phyloP scores from a whole-genome alignment of 92 coral and sea anemone genomes.

The Parazoanthus swiftii region DNA sequence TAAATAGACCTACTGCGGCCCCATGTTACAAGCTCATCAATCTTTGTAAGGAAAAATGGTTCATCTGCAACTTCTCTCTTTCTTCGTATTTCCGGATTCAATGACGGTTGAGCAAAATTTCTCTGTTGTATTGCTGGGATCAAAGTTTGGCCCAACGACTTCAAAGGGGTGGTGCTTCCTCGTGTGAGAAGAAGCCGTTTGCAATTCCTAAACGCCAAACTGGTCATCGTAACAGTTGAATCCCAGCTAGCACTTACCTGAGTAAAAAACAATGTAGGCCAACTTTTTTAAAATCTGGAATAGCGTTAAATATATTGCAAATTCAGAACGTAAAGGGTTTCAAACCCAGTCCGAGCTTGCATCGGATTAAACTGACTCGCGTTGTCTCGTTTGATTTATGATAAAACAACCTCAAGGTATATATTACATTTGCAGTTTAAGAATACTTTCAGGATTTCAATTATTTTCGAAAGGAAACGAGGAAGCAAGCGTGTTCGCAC shows the following conservation, averaged over 20 bases:
- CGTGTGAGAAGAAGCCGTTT: background rate
- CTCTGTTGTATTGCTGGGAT: constrained; percentile 26
- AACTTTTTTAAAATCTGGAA: too few relatives aligned
- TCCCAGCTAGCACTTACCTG: background rate
- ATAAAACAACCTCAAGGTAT: background rate
- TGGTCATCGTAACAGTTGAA: background rate
- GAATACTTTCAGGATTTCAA: background rate
- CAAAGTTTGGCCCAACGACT: constrained; percentile 9
- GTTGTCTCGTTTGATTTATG: background rate
- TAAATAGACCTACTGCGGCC: constrained; percentile 28
- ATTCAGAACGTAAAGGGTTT: background rate
- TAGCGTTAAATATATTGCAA: background rate
- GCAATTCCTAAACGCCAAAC: constrained; percentile 8
- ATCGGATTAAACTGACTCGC: too few relatives aligned
- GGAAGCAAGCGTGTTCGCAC: background rate
- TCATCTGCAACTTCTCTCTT: constrained; percentile 17
- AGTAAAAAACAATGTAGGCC: too few relatives aligned
- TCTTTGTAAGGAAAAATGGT: constrained; percentile 25
- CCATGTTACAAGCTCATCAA: constrained; percentile 25
- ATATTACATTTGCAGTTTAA: background rate
- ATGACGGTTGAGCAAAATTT: background rate
- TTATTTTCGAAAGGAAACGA: background rate
- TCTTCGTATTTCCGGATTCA: background rate
- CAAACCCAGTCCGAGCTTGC: too few relatives aligned
- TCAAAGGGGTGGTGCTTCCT: background rate